phyloP scores from a whole-genome alignment of 2,797 vertebrate genomes.

The Notamacropus eugenii region DNA sequence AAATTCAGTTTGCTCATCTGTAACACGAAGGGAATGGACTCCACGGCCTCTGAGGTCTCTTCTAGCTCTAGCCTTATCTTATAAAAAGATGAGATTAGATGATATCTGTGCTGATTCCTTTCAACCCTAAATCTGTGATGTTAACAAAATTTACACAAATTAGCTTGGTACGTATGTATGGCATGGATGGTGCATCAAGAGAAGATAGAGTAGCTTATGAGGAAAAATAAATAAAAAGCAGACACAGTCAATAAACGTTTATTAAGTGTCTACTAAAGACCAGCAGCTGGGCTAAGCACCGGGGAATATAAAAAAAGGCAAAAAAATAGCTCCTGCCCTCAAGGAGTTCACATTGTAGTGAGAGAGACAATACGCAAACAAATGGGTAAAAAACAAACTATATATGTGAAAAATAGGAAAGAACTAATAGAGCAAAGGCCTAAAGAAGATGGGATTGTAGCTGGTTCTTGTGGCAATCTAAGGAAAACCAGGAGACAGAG shows the following conservation, averaged over 20 bases:
- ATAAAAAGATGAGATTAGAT: not conserved
- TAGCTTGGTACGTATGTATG: not conserved
- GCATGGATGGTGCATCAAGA: conserved; percentile 3
- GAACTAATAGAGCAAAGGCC: not conserved
- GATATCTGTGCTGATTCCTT: not conserved
- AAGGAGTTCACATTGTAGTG: not conserved
- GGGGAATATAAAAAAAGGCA: not conserved
- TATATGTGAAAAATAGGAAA: not conserved
- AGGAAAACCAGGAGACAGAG: not conserved
- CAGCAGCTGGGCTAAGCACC: not conserved
- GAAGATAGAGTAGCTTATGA: not conserved
- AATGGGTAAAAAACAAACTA: not conserved
- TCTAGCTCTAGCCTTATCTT: not conserved
- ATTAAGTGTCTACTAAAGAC: not conserved
- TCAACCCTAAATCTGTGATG: not conserved
- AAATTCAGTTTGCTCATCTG: not conserved
- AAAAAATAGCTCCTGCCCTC: not conserved
- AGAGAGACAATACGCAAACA: not conserved
- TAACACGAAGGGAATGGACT: not conserved
- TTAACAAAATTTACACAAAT: not conserved
- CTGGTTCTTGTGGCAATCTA: not conserved
- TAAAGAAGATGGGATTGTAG: not conserved
- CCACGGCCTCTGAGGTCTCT: not conserved
- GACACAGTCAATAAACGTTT: not conserved
- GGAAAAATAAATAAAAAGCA: not conserved